Conservation (phyloP, 2,888 invertebrate species). For the Deilephila elpenor region DNA sequence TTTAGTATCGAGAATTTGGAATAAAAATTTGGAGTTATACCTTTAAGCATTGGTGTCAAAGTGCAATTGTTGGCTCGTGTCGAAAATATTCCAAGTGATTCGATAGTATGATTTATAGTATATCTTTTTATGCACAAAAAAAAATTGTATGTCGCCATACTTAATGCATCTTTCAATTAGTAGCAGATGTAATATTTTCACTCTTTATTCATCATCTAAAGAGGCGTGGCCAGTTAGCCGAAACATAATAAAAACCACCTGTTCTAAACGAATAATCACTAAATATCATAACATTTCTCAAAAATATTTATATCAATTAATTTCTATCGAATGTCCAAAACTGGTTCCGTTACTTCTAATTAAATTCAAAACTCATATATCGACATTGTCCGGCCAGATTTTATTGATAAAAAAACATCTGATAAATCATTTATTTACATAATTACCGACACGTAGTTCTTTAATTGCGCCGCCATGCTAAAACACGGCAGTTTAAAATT, state of each 20-base stretch:
- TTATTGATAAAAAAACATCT: constrained; percentile 32
- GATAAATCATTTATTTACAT: constrained; percentile 43
- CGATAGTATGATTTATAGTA: too few species aligned
- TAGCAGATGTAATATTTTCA: neutral
- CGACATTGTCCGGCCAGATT: constrained; percentile 23
- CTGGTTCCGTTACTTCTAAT: neutral
- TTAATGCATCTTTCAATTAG: neutral
- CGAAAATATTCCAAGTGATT: neutral
- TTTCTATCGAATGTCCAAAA: neutral
- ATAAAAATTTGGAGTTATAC: neutral
- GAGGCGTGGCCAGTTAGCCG: neutral
- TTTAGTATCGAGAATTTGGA: neutral
- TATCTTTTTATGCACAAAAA: neutral
- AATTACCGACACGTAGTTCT: constrained; percentile 36
- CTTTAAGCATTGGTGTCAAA: neutral
- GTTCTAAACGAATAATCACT: neutral
- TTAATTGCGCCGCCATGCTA: constrained; percentile 40
- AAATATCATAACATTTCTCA: neutral
- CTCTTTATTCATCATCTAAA: neutral
- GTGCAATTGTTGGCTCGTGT: neutral
- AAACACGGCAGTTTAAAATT: constrained; percentile 51
- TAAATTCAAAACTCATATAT: constrained; percentile 5
- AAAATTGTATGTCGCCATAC: neutral
- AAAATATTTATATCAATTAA: constrained; percentile 2
- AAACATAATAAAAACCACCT: neutral